These are phyloP conservation scores for Parambassis ranga DNA, from an alignment of 2,797 vertebrate species.

Conservation along the genomic window DNA sequence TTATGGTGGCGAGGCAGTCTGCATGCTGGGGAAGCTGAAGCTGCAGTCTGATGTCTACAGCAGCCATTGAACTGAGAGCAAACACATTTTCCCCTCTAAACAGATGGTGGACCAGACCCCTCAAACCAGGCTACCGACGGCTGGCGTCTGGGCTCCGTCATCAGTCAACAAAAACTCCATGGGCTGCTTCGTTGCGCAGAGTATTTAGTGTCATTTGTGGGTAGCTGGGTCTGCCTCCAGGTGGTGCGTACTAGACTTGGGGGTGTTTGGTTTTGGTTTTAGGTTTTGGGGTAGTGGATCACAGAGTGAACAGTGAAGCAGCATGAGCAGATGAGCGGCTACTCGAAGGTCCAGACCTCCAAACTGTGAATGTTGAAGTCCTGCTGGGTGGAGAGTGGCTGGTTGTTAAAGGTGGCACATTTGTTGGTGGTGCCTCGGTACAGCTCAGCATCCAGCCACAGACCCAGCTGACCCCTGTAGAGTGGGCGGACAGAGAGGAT, in stretches of 20 bases:
- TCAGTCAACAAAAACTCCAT: neutral
- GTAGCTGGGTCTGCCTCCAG: slow-evolving; percentile 28
- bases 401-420: slow-evolving; percentile 97
- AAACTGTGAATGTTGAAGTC: slow-evolving; percentile 97
- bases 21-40: slow-evolving; percentile 71
- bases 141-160: neutral
- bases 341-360: slow-evolving; percentile 91
- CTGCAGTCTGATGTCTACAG: slow-evolving; percentile 54
- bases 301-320: neutral
- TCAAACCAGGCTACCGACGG: slow-evolving; percentile 1
- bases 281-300: slow-evolving; percentile 9
- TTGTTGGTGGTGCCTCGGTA: slow-evolving; percentile 93
- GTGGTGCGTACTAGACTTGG: slow-evolving; percentile 41
- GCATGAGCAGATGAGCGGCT: slow-evolving; percentile 30
- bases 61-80: slow-evolving; percentile 54
- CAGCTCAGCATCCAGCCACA: slow-evolving; percentile 96
- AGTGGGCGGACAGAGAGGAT: neutral
- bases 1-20: slow-evolving; percentile 51
- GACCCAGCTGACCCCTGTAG: slow-evolving; percentile 89
- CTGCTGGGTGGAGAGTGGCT: slow-evolving; percentile 90
- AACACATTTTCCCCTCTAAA: slow-evolving; percentile 13
- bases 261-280: slow-evolving; percentile 6
- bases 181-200: slow-evolving; percentile 20
- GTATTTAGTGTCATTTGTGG: slow-evolving; percentile 25
- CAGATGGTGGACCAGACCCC: neutral